These are phyloP conservation scores for Acipenser ruthenus DNA, from an alignment of 2,797 vertebrate species.

Conservation along the genomic window DNA sequence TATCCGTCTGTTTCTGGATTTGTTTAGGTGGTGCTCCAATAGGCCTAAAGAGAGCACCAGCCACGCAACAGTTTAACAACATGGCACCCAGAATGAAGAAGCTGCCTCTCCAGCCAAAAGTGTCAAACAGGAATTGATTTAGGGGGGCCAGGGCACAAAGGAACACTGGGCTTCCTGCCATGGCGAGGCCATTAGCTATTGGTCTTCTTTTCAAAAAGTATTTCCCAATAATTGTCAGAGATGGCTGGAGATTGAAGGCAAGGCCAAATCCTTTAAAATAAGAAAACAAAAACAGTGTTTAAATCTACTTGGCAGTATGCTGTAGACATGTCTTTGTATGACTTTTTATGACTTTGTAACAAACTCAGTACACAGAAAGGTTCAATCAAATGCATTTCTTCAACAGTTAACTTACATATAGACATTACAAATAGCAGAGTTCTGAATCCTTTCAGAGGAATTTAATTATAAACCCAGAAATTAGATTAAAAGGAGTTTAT, in stretches of 20 bases:
- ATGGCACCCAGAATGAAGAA: constrained; percentile 70
- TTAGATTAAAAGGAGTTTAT: no score
- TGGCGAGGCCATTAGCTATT: constrained; percentile 67
- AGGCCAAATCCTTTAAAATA: constrained; percentile 64
- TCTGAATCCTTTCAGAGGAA: no score
- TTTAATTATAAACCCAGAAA: no score
- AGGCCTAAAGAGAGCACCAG: constrained; percentile 71
- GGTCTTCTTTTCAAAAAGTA: constrained; percentile 68
- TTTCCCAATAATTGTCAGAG: constrained; percentile 75
- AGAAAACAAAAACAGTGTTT: no score
- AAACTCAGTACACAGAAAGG: no score
- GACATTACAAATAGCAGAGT: no score
- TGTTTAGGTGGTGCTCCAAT: constrained; percentile 22
- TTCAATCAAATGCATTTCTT: no score
- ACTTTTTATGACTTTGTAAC: no score
- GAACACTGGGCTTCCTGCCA: constrained; percentile 72
- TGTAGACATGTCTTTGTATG: no score
- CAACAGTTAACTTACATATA: no score
- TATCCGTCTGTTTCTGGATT: neutral
- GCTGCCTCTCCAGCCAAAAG: constrained; percentile 72
- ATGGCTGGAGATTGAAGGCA: constrained; percentile 76
- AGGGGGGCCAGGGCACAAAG: constrained; percentile 63
- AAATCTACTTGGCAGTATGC: no score
- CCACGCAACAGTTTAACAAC: constrained; percentile 72
- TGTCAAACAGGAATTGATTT: constrained; percentile 62